phyloP scores from a whole-genome alignment of 2,797 vertebrate species.

The Clarias laeviceps region DNA sequence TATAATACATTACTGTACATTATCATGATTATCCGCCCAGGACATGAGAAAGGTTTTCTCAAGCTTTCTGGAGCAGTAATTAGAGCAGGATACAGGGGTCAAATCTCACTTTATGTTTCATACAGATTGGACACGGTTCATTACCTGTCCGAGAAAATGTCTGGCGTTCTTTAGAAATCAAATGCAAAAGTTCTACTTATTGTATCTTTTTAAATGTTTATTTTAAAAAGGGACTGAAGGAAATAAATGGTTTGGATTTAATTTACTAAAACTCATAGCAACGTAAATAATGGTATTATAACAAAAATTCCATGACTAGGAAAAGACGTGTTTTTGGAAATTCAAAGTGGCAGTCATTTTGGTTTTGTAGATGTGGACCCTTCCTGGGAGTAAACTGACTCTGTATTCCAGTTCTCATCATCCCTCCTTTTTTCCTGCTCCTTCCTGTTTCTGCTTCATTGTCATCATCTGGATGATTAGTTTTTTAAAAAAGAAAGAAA shows the following conservation, averaged over 20 bases:
- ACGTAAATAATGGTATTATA: neutral
- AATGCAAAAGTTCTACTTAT: neutral
- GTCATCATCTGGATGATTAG: constrained; percentile 1
- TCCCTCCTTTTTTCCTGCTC: neutral
- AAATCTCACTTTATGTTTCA: neutral
- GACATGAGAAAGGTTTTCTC: neutral
- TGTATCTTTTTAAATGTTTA: neutral
- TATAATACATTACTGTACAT: neutral
- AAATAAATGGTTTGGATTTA: neutral
- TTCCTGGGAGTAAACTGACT: constrained; percentile 35
- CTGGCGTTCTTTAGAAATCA: neutral
- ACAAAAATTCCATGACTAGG: neutral
- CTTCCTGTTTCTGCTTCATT: constrained; percentile 8
- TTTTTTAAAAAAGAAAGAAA: neutral
- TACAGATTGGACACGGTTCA: neutral
- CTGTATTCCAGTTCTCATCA: constrained; percentile 54
- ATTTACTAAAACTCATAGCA: neutral
- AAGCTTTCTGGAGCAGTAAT: neutral
- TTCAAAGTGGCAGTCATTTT: neutral
- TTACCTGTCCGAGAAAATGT: neutral
- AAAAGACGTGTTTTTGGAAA: neutral
- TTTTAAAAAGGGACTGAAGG: neutral
- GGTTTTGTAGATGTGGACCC: constrained; percentile 40
- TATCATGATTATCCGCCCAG: too few species aligned
- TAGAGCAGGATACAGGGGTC: neutral